Conservation (phyloP, 2,113 vertebrate species). For the Macquaria australasica region DNA sequence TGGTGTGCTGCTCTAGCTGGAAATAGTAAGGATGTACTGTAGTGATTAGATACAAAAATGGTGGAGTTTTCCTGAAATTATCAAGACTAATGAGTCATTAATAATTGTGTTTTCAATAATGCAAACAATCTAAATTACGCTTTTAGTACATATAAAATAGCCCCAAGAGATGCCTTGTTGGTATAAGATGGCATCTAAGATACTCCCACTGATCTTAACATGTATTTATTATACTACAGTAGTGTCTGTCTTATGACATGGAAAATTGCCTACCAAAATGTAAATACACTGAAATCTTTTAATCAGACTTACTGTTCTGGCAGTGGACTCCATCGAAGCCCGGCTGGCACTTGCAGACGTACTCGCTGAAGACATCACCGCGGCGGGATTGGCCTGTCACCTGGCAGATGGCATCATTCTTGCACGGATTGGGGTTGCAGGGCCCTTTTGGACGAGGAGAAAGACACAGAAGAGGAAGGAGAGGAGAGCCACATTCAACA, state of each 20-base stretch:
- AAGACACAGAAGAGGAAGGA: background rate
- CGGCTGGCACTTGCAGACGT: conserved; percentile 88
- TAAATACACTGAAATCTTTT: background rate
- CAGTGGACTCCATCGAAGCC: conserved; percentile 92
- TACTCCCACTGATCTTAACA: background rate
- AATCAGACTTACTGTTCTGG: conserved; percentile 89
- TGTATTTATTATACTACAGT: background rate
- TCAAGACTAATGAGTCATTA: background rate
- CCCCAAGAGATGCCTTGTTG: background rate
- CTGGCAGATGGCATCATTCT: conserved; percentile 87
- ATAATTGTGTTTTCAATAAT: background rate
- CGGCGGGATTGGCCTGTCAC: conserved; percentile 74
- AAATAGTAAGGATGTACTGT: background rate
- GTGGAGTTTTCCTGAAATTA: background rate
- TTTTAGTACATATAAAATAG: background rate
- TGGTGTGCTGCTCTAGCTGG: background rate
- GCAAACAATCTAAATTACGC: background rate
- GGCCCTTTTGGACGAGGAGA: conserved; percentile 81
- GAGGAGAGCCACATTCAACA: background rate
- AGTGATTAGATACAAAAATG: background rate
- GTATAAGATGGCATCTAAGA: background rate
- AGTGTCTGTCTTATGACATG: background rate
- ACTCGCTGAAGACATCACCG: conserved; percentile 91
- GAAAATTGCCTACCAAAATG: background rate
- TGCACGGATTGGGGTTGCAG: conserved; percentile 93